Percentiles rank a stretch among this genome's conserved stretches.
Evolutionary conservation across 2,113 vertebrate genomes (phyloP).

Genomic region (Hemicordylus capensis): DNA sequence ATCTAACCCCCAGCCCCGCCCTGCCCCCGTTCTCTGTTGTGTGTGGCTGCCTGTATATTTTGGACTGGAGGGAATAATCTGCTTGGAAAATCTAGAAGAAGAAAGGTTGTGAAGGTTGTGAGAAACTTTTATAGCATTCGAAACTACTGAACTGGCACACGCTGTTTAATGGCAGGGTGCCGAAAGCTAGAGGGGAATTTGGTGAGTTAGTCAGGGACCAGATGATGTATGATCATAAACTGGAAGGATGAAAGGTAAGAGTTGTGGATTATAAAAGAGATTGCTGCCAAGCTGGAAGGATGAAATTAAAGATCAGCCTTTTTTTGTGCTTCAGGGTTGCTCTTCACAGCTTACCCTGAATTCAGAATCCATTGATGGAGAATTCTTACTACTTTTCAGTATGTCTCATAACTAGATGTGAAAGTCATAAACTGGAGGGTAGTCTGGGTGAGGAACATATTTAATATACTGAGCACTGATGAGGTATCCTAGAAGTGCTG

Average conservation of each 20-base stretch:
- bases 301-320: background rate
- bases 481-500: background rate
- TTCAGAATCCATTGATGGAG: background rate
- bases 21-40: background rate
- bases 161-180: background rate
- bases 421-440: background rate
- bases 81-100: background rate
- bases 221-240: background rate
- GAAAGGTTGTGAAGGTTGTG: background rate
- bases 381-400: accelerated
- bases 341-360: background rate
- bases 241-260: conserved; percentile 6
- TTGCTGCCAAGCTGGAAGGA: background rate
- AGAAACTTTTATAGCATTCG: background rate
- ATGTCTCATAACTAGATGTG: background rate
- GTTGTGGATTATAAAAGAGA: background rate
- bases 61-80: conserved; percentile 1
- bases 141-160: background rate
- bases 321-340: background rate
- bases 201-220: background rate
- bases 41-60: background rate
- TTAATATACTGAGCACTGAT: background rate
- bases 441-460: background rate
- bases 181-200: accelerated
- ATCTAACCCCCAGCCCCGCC: background rate